phyloP scores from a whole-genome alignment of 2,797 vertebrate species.

The Mus caroli region DNA sequence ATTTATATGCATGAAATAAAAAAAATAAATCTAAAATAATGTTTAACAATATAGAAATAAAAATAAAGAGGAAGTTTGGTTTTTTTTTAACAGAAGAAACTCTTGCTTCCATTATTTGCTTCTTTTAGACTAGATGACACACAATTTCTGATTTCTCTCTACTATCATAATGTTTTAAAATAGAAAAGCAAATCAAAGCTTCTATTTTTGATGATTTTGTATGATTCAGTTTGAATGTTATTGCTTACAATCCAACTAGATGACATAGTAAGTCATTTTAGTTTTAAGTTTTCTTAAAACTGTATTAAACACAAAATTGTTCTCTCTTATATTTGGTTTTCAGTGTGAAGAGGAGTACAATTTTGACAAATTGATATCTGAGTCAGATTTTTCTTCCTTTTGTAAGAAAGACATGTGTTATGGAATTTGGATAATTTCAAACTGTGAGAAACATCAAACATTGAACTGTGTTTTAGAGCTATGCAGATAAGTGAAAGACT shows the following conservation, averaged over 20 bases:
- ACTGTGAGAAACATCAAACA: not conserved
- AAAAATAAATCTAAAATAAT: not conserved
- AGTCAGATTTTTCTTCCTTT: conserved; percentile 48
- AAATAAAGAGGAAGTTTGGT: not conserved
- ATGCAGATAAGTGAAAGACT: not conserved
- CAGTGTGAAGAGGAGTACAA: not conserved
- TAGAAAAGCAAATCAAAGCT: not conserved
- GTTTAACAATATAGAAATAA: not conserved
- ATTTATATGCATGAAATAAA: not conserved
- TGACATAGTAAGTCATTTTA: conserved; percentile 44
- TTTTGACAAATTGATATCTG: conserved; percentile 54
- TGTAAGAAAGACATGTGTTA: conserved; percentile 25
- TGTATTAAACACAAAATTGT: not conserved
- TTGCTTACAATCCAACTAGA: conserved; percentile 20
- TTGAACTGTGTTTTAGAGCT: conserved; percentile 13
- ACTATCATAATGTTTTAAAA: not conserved
- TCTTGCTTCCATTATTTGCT: not conserved
- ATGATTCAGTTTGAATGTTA: not conserved
- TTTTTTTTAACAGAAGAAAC: not conserved
- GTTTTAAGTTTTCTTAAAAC: not conserved
- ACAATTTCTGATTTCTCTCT: not conserved
- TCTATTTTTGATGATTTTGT: conserved; percentile 52
- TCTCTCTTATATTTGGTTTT: not conserved
- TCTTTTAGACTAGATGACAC: not conserved
- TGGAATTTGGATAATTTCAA: conserved; percentile 55